phyloP scores from a whole-genome alignment of 1,140 invertebrate genomes.

The Diachasma alloeum region DNA sequence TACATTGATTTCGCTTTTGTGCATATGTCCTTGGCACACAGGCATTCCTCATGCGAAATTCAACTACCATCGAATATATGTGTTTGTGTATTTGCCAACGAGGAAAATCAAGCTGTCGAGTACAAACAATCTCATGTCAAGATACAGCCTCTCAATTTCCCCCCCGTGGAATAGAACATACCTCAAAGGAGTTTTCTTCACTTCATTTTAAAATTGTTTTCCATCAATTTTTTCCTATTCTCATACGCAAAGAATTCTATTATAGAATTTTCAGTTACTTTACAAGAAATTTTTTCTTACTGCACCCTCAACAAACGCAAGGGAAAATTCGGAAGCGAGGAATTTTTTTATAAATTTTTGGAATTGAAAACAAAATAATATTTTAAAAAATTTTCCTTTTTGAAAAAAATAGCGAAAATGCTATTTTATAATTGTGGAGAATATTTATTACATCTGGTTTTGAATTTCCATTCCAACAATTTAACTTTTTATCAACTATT shows the following conservation, averaged over 20 bases:
- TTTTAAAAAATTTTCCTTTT: too few relatives aligned
- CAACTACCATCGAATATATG: not conserved
- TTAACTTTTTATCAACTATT: too few relatives aligned
- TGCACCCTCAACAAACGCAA: not conserved
- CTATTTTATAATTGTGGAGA: too few relatives aligned
- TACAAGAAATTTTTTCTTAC: not conserved
- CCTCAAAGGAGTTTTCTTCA: not conserved
- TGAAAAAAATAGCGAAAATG: too few relatives aligned
- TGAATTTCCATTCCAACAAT: too few relatives aligned
- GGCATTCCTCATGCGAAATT: not conserved
- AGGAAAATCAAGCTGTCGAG: conserved; percentile 32
- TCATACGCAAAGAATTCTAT: not conserved
- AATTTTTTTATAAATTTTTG: too few relatives aligned
- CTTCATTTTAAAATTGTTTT: not conserved
- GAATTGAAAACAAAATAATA: too few relatives aligned
- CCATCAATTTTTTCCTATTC: not conserved
- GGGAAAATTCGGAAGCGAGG: too few relatives aligned
- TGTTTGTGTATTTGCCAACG: conserved; percentile 15
- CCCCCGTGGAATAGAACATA: conserved; percentile 11
- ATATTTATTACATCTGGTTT: too few relatives aligned
- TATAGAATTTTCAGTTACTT: not conserved
- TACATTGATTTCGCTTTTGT: not conserved
- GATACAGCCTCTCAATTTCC: conserved; percentile 12
- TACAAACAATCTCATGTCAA: conserved; percentile 26
- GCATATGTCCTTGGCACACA: not conserved